These are phyloP conservation scores for Drosophila rufa DNA, from an alignment of 1,140 invertebrate species.

Conservation along the genomic window DNA sequence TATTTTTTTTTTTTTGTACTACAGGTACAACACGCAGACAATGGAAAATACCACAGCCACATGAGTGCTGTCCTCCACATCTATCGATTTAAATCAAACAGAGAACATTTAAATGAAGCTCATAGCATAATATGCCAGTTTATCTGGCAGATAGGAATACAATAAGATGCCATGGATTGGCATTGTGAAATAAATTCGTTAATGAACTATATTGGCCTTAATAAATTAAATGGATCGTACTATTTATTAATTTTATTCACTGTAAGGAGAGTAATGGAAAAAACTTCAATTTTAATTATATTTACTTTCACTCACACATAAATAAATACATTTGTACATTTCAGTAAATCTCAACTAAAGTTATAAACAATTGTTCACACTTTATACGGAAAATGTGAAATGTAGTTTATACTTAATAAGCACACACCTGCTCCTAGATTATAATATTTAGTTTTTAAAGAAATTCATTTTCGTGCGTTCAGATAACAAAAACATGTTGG, in stretches of 20 bases:
- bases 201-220: background rate
- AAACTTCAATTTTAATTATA: too few relatives aligned
- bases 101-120: background rate
- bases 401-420: background rate
- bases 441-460: background rate
- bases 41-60: slow-evolving; percentile 11
- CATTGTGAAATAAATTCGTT: background rate
- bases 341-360: background rate
- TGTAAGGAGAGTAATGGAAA: background rate
- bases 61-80: background rate
- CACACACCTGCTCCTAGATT: background rate
- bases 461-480: background rate
- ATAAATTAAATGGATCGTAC: background rate
- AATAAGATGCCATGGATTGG: background rate
- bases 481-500: slow-evolving; percentile 13
- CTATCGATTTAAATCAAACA: slow-evolving; percentile 21
- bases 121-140: too few relatives aligned
- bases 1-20: background rate
- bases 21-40: slow-evolving; percentile 32
- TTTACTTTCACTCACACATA: background rate
- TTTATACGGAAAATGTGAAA: background rate
- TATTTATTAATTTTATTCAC: background rate
- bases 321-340: too few relatives aligned
- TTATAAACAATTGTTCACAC: background rate
- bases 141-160: background rate